phyloP scores from a whole-genome alignment of 2,888 invertebrate species.

The Dendrolimus pini region DNA sequence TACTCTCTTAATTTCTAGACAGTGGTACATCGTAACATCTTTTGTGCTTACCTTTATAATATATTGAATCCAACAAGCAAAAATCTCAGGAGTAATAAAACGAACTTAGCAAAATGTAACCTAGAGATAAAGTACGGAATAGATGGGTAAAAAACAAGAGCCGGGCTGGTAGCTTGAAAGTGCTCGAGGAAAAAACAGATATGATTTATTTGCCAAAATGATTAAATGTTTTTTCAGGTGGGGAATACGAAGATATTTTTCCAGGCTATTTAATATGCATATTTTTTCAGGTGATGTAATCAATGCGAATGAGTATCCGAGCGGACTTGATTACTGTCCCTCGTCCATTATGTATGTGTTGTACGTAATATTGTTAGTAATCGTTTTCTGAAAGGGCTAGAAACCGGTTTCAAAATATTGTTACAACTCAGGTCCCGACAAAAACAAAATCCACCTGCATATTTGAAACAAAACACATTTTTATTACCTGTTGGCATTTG shows the following conservation, averaged over 20 bases:
- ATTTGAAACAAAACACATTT: no score
- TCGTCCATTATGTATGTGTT: background rate
- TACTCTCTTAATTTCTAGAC: no score
- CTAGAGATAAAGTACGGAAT: no score
- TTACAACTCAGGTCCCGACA: no score
- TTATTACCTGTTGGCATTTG: no score
- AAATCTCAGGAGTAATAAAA: no score
- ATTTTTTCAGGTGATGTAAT: slow-evolving; percentile 24
- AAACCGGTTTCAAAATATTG: background rate
- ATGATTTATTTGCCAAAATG: slow-evolving; percentile 30
- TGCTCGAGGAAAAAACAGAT: slow-evolving; percentile 17
- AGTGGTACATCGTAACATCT: no score
- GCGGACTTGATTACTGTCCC: background rate
- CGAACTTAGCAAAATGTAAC: no score
- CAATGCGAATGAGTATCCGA: slow-evolving; percentile 12
- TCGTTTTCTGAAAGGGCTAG: background rate
- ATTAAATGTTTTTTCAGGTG: slow-evolving; percentile 5
- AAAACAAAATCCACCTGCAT: no score
- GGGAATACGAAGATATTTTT: slow-evolving; percentile 15
- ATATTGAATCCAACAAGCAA: no score
- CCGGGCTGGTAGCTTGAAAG: background rate
- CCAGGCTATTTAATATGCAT: slow-evolving; percentile 24
- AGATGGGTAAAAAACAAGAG: no score
- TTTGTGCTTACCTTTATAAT: no score
- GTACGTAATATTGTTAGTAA: background rate